phyloP scores from a whole-genome alignment of 2,888 invertebrate genomes.

The Odontomyia ornata region DNA sequence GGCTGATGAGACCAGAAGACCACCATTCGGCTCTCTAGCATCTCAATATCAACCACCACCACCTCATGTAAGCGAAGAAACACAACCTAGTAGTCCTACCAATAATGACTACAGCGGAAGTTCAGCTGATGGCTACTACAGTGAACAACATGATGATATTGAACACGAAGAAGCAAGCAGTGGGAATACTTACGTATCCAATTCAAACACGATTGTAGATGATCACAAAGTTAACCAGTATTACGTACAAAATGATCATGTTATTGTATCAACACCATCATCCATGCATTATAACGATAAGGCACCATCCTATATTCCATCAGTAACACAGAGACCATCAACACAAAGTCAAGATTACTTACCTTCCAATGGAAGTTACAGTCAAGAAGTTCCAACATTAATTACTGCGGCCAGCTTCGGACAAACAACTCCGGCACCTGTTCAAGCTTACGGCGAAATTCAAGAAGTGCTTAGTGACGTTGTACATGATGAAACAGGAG shows the following conservation, averaged over 20 bases:
- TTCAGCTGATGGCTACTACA: constrained; percentile 17
- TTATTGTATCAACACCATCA: constrained; percentile 59
- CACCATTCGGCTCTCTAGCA: constrained; percentile 55
- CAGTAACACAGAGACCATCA: constrained; percentile 40
- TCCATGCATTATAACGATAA: constrained; percentile 57
- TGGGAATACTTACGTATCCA: constrained; percentile 26
- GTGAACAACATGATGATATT: constrained; percentile 51
- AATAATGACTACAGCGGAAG: constrained; percentile 1
- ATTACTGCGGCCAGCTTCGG: constrained; percentile 53
- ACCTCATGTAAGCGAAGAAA: constrained; percentile 47
- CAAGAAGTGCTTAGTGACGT: constrained; percentile 43
- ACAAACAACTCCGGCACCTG: constrained; percentile 43
- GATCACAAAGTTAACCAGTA: constrained; percentile 51
- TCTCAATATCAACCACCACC: constrained; percentile 52
- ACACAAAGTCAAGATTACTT: constrained; percentile 31
- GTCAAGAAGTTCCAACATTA: constrained; percentile 60
- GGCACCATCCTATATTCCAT: constrained; percentile 48
- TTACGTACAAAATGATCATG: constrained; percentile 58
- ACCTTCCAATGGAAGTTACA: constrained; percentile 53
- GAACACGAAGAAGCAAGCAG: constrained; percentile 54
- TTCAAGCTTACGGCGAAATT: constrained; percentile 47
- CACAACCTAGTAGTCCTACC: neutral
- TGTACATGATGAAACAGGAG: constrained; percentile 40
- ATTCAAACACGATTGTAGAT: constrained; percentile 37
- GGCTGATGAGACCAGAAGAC: constrained; percentile 56